Evolutionary conservation across 2,797 vertebrate genomes (phyloP).

Genomic region (Chloroceryle inda): DNA sequence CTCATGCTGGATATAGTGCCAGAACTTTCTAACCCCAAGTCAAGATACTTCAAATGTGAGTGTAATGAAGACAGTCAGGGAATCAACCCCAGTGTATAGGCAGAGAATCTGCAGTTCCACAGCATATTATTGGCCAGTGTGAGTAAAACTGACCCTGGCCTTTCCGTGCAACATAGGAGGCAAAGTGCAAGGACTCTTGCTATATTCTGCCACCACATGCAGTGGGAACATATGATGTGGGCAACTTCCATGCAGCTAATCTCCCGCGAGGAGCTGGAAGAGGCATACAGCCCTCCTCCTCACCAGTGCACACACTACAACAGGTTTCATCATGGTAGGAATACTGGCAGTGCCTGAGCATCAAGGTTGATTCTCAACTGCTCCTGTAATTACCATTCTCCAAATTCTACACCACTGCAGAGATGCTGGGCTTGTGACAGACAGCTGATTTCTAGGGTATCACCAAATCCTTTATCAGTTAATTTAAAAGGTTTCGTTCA

Average conservation of each 20-base stretch:
- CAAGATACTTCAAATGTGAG: background rate
- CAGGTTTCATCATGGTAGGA: background rate
- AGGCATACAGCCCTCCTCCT: background rate
- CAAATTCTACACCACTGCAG: background rate
- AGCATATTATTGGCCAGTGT: fast-evolving
- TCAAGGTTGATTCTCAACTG: background rate
- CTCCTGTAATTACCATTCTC: background rate
- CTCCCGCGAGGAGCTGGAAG: background rate
- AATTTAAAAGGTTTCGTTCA: background rate
- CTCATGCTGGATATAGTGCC: background rate
- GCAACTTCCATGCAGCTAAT: background rate
- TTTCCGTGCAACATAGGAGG: fast-evolving
- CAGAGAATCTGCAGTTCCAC: background rate
- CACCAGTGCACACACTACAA: no score
- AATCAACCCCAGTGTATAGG: background rate
- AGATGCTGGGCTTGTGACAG: background rate
- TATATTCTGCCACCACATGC: background rate
- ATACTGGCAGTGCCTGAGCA: background rate
- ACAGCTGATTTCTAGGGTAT: background rate
- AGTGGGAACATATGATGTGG: background rate
- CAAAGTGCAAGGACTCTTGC: background rate
- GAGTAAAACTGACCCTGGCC: background rate
- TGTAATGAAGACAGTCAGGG: background rate
- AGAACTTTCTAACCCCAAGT: background rate
- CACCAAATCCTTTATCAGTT: background rate